Base-by-base conservation (phyloP, 2,888 invertebrate genomes). In the Myopa tessellatipennis region DNA sequence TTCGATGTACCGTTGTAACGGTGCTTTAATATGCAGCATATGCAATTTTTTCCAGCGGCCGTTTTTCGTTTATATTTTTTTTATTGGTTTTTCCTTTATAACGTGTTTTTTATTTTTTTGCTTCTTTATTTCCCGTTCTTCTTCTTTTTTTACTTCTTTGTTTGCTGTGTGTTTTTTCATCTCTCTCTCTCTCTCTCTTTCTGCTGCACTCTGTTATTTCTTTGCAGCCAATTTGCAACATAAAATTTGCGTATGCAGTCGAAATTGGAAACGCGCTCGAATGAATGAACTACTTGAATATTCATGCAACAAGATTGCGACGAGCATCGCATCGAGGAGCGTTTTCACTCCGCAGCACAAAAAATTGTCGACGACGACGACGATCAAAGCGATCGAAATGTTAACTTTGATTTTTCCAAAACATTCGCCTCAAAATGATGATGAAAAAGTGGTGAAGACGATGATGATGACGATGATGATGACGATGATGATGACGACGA, bases 161-260 rank as follows among this genome's bases (percentile, higher is more conserved):
- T 65, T 50, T 38, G 38, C 14, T 40, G n/a, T 63, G 50, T 26
- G 3, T 34, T 8, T 38, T 38, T 34, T 7, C 36, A 16, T 16
- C 60, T 14, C 7, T 69, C 6, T 61, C 8, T 34, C 67, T 16
- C 6, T 55, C 26, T 16, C 50, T 50, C 1, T 55, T 16, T 55
- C n/a, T 12, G 45, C n/a, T 58, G 63, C 52, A 1, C 50, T n/a
- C 8, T 58, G 12, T 58, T 10, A 58, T 71, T 60, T 67, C 40
- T 36, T 70, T 74, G 74, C 77, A 63, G 63, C 55, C 60, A 74
- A 73, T 73, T 73, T 73, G 18, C 74, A 61, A 36, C 74, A 71
- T 71, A 63, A 74, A 78, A 75, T 78, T 74, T 78, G 71, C 78
- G 75, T 78, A 68, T 63, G 74, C 26, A 63, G 67, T 77, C 55